Percentiles rank a stretch among this genome's conserved stretches.
These are phyloP conservation scores for Helicoverpa armigera DNA, from an alignment of 1,140 invertebrate genomes.

Conservation along the genomic window DNA sequence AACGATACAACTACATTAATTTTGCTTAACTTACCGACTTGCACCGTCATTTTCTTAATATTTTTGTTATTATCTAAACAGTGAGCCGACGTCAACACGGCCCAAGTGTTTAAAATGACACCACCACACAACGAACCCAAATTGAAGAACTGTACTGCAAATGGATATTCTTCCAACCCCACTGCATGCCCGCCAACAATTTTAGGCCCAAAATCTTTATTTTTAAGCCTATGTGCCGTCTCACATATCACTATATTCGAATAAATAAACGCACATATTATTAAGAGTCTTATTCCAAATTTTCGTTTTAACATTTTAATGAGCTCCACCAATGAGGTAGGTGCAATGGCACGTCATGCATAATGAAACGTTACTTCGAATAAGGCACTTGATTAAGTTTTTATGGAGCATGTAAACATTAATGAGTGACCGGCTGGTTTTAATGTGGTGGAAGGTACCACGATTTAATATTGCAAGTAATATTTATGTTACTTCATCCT, in stretches of 20 bases:
- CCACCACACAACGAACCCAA: conserved; percentile 67
- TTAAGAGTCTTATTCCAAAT: neutral
- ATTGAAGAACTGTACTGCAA: conserved; percentile 68
- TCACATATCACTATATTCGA: neutral
- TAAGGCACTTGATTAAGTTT: conserved; percentile 22
- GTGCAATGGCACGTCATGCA: neutral
- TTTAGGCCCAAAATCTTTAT: conserved; percentile 44
- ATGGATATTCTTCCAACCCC: conserved; percentile 62
- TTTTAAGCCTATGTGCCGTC: neutral
- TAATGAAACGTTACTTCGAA: conserved; percentile 3
- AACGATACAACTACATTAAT: too few relatives aligned
- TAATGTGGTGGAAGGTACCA: neutral
- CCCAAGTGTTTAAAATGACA: conserved; percentile 68
- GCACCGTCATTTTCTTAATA: conserved; percentile 62
- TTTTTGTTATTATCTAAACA: conserved; percentile 68
- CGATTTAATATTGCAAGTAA: neutral
- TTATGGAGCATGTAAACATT: conserved; percentile 31
- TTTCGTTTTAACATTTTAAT: neutral
- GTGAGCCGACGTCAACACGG: conserved; percentile 69
- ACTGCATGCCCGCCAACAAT: conserved; percentile 67
- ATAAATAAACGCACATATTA: neutral
- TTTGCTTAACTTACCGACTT: conserved; percentile 62
- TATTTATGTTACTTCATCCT: too few relatives aligned
- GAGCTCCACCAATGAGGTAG: neutral
- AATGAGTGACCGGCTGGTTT: neutral